Evolutionary conservation across 1,140 invertebrate genomes (phyloP), one percentile per base, ranked within the genome.

Genomic region (Aradophagus sp.): DNA sequence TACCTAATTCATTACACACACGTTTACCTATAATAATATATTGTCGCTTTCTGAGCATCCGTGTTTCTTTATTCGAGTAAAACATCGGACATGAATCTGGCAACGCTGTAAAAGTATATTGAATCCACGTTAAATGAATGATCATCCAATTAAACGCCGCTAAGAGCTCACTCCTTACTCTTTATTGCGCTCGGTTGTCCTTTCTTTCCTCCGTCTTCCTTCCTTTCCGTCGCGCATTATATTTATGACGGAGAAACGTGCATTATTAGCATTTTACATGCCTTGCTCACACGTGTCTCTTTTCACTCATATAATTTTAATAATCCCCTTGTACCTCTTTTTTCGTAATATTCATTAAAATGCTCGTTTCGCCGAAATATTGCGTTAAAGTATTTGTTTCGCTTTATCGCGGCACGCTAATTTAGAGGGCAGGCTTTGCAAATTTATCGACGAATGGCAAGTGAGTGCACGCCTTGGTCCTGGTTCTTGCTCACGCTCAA

Each of bases 241-340:
- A 58, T 68, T 73, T 61, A 68, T 62, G 45, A 63, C 59, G 56
- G 63, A 67, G 58, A 68, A 61, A 66, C 53, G 50, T 55, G 52
- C 70, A 59, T 47, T 73, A 73, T 73, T 73, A 63, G 62, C 70
- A 73, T 73, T 72, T 72, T 72, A 72, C 68, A 72, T 61, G 68
- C 47, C 42, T 48, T 48, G 52, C 70, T 73, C 62, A 53, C 70
- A 53, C 62, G 41, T 59, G 50, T 41, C 58, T 63, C 52, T 59
- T 63, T 68, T 63, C 63, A 42, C 23, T 63, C 63, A 53, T 73
- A 73, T 63, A 63, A 67, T 73, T 67, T 67, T 67, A 56, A 73
- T 67, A 68, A 73, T 63, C 70, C 50, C 17, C 44, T 59, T 63
- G 62, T 67, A 53, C 35, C 42, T 72, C 58, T 48, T 67, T 59